Evolutionary conservation across 2,888 invertebrate genomes (phyloP).

Genomic region (Heliconius aoede): DNA sequence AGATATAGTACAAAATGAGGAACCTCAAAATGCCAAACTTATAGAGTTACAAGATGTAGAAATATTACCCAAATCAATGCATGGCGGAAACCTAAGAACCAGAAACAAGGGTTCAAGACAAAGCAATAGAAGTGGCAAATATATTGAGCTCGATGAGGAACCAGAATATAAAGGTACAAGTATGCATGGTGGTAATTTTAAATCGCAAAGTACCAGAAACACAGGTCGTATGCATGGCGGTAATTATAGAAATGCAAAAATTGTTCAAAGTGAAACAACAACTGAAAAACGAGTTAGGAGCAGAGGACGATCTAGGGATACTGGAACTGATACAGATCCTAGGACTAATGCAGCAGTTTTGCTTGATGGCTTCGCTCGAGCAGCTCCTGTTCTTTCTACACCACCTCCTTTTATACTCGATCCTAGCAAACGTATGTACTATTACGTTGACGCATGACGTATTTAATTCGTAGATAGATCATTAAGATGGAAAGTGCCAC

Average conservation of each 20-base stretch:
- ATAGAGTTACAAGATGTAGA: slow-evolving; percentile 57
- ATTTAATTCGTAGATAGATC: slow-evolving; percentile 48
- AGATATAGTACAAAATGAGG: slow-evolving; percentile 8
- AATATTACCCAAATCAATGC: slow-evolving; percentile 52
- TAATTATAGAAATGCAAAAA: slow-evolving; percentile 71
- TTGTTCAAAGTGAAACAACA: slow-evolving; percentile 53
- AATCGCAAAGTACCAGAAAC: slow-evolving; percentile 54
- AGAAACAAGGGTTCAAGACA: slow-evolving; percentile 51
- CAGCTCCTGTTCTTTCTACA: slow-evolving; percentile 69
- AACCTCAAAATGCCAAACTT: slow-evolving; percentile 57
- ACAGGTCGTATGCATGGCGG: slow-evolving; percentile 71
- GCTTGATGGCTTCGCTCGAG: slow-evolving; percentile 72
- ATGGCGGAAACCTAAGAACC: slow-evolving; percentile 64
- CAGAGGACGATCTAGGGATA: slow-evolving; percentile 47
- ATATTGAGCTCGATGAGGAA: slow-evolving; percentile 65
- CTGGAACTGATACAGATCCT: slow-evolving; percentile 35
- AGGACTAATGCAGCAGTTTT: slow-evolving; percentile 62
- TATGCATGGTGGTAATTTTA: slow-evolving; percentile 58
- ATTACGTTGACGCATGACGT: slow-evolving; percentile 69
- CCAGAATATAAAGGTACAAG: slow-evolving; percentile 54
- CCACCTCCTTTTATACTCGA: slow-evolving; percentile 75
- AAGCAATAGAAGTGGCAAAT: slow-evolving; percentile 59
- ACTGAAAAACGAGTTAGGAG: slow-evolving; percentile 46
- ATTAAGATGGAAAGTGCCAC: slow-evolving; percentile 66
- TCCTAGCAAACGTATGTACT: slow-evolving; percentile 81